Conservation (phyloP, 35 echinoderm and acorn worm genomes). For the Eucidaris tribuloides region DNA sequence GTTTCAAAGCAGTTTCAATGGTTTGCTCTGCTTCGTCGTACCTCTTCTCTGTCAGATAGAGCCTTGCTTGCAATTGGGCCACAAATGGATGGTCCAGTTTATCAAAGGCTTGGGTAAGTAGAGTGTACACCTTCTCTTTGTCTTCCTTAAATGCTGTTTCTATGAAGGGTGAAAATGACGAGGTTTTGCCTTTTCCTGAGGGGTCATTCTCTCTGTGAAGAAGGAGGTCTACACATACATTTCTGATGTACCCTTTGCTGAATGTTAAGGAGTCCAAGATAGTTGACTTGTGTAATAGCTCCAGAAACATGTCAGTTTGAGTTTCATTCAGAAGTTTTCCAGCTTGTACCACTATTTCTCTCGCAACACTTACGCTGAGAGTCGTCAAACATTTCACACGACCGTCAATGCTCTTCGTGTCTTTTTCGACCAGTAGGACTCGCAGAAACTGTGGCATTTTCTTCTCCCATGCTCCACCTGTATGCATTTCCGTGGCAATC, state of each 20-base stretch:
- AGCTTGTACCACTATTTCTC: conserved; percentile 25
- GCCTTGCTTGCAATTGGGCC: conserved; percentile 58
- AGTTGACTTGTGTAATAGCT: conserved; percentile 18
- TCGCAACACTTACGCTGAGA: conserved; percentile 42
- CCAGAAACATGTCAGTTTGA: neutral
- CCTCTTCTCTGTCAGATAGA: conserved; percentile 8
- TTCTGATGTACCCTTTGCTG: conserved; percentile 37
- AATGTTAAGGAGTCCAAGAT: conserved; percentile 28
- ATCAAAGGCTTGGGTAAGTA: conserved; percentile 40
- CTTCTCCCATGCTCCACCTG: conserved; percentile 40
- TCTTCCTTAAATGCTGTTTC: neutral
- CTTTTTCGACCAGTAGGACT: conserved; percentile 38
- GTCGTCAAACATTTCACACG: conserved; percentile 37
- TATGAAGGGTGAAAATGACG: conserved; percentile 48
- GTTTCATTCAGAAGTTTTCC: neutral
- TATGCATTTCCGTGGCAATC: neutral
- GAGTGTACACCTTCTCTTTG: conserved; percentile 11
- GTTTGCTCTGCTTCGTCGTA: conserved; percentile 10
- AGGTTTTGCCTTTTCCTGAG: neutral
- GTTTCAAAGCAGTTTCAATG: conserved; percentile 19
- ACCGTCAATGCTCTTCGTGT: neutral
- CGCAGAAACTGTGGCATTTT: neutral
- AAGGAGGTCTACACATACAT: conserved; percentile 22
- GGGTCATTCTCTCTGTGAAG: conserved; percentile 4
- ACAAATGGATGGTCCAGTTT: conserved; percentile 25